These are phyloP conservation scores for Bombus waltoni DNA, from an alignment of 1,140 invertebrate species.

Conservation along the genomic window DNA sequence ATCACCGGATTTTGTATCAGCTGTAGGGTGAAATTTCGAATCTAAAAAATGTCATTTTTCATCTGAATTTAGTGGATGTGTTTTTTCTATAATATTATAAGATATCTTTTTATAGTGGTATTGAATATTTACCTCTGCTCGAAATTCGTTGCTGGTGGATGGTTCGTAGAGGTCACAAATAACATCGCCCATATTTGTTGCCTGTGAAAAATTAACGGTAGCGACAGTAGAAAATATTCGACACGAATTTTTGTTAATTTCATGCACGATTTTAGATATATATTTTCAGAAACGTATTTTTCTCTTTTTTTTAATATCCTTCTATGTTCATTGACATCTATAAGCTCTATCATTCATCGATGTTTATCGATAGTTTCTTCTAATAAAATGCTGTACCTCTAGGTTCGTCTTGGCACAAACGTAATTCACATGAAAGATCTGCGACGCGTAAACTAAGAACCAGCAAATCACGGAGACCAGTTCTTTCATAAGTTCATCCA, in stretches of 20 bases:
- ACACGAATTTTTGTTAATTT: too few species aligned
- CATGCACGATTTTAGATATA: background rate
- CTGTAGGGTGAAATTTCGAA: conserved; percentile 68
- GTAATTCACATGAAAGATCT: conserved; percentile 50
- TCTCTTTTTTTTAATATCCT: background rate
- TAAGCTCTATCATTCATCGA: background rate
- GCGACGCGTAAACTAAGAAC: conserved; percentile 38
- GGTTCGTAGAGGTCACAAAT: conserved; percentile 69
- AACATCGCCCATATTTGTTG: conserved; percentile 61
- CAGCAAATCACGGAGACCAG: conserved; percentile 26
- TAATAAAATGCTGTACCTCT: conserved; percentile 40
- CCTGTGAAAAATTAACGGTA: conserved; percentile 34
- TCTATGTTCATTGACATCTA: background rate
- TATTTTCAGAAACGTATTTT: background rate
- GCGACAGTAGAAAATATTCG: too few species aligned
- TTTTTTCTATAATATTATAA: background rate
- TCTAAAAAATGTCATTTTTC: conserved; percentile 53
- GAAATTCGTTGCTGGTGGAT: conserved; percentile 54
- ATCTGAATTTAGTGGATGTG: background rate
- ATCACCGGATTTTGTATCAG: conserved; percentile 68
- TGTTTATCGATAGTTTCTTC: background rate
- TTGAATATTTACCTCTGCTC: conserved; percentile 50
- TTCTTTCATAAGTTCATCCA: background rate
- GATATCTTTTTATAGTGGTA: accelerated
- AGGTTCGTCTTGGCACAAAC: conserved; percentile 45